phyloP scores from a whole-genome alignment of 2,113 vertebrate species.

The Chionomys nivalis region DNA sequence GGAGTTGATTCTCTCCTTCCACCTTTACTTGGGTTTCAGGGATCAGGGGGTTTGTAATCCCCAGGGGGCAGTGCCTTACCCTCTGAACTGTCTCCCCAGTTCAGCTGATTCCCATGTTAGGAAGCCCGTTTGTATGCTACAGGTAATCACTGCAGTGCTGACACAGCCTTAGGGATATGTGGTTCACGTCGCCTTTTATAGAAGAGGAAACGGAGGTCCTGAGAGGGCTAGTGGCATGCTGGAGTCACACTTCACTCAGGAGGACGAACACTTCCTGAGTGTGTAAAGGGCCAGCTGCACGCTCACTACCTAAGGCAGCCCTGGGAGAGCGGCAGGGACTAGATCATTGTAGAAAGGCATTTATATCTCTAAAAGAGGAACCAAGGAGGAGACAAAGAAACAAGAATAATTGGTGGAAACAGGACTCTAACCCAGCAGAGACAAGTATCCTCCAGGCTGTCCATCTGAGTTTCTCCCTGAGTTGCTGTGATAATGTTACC shows the following conservation, averaged over 20 bases:
- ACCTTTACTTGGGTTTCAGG: not conserved
- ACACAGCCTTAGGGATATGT: not conserved
- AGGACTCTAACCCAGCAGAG: not conserved
- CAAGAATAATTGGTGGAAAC: not conserved
- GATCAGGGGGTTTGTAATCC: too few species aligned
- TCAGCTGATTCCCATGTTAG: not conserved
- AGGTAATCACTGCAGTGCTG: not conserved
- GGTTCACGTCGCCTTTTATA: not conserved
- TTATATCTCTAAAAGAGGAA: conserved; percentile 9
- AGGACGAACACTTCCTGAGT: not conserved
- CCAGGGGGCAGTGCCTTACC: not conserved
- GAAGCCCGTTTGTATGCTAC: not conserved
- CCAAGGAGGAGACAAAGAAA: not conserved
- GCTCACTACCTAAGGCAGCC: not conserved
- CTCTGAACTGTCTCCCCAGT: not conserved
- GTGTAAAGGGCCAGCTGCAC: not conserved
- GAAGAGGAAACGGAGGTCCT: not conserved
- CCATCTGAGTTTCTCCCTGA: not conserved
- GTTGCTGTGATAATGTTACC: not conserved
- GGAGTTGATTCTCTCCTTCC: not conserved
- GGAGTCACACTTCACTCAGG: not conserved
- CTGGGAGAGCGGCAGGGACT: not conserved
- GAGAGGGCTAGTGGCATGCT: not conserved
- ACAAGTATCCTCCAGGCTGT: not conserved
- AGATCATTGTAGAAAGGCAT: not conserved